phyloP scores from a whole-genome alignment of 2,888 invertebrate genomes.

The Eupithecia centaureata region DNA sequence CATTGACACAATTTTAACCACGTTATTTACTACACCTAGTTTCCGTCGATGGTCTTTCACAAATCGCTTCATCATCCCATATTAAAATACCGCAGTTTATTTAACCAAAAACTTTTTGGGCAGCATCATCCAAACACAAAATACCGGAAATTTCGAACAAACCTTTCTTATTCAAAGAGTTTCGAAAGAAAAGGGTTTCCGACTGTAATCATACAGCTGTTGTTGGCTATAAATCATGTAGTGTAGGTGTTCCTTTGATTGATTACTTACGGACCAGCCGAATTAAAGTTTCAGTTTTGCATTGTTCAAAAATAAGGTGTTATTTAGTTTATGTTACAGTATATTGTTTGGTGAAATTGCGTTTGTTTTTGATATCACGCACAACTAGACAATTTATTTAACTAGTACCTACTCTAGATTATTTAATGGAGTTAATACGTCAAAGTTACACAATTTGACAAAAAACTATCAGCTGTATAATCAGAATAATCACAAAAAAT shows the following conservation, averaged over 20 bases:
- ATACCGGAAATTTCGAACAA: conserved; percentile 39
- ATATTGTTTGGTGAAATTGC: conserved; percentile 1
- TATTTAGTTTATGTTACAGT: conserved; percentile 16
- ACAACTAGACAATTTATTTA: neutral
- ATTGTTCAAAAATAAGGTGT: conserved; percentile 22
- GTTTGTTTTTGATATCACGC: neutral
- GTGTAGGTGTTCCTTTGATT: conserved; percentile 66
- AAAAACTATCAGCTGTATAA: neutral
- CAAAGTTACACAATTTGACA: neutral
- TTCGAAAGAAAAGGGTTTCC: conserved; percentile 64
- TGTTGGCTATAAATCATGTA: conserved; percentile 70
- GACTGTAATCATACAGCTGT: conserved; percentile 61
- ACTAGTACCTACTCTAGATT: neutral
- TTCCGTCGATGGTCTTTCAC: neutral
- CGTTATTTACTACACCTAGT: neutral
- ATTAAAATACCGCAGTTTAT: neutral
- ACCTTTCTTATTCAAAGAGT: conserved; percentile 47
- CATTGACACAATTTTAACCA: neutral
- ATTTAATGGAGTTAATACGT: neutral
- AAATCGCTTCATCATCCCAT: neutral
- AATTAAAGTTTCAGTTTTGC: conserved; percentile 62
- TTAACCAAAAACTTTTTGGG: neutral
- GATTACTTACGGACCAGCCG: conserved; percentile 58
- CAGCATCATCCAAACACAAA: conserved; percentile 22
- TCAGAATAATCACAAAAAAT: too few relatives aligned